Conservation (phyloP, 2,888 invertebrate genomes). For the Orchesellides sinensis region DNA sequence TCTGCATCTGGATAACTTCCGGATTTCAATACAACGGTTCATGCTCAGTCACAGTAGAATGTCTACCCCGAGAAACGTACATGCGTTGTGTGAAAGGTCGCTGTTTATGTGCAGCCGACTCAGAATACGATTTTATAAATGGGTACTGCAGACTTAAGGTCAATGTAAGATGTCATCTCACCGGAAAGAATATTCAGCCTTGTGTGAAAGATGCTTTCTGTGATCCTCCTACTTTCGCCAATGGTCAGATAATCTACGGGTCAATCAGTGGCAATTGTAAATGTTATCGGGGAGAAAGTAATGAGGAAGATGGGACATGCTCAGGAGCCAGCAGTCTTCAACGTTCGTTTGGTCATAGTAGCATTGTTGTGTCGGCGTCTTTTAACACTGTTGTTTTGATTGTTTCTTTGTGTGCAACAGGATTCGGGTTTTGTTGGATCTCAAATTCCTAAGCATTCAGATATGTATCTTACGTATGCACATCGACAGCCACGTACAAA, state of each 20-base stretch:
- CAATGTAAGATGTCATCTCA: conserved; percentile 37
- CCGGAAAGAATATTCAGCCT: conserved; percentile 31
- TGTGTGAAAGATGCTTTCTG: conserved; percentile 43
- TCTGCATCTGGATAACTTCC: background rate
- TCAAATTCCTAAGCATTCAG: no score
- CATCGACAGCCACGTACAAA: no score
- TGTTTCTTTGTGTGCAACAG: background rate
- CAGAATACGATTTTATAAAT: conserved; percentile 38
- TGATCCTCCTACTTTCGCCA: conserved; percentile 41
- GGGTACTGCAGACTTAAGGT: conserved; percentile 44
- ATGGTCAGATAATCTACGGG: conserved; percentile 34
- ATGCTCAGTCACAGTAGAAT: conserved; percentile 29
- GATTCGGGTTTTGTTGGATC: no score
- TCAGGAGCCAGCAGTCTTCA: conserved; percentile 25
- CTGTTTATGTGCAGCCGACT: conserved; percentile 50
- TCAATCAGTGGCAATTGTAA: conserved; percentile 48
- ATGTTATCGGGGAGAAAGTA: conserved; percentile 53
- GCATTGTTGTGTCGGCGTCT: background rate
- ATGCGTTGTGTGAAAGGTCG: conserved; percentile 43
- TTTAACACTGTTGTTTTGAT: conserved; percentile 6
- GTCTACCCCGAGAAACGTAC: conserved; percentile 45
- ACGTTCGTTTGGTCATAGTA: conserved; percentile 50
- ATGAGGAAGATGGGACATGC: conserved; percentile 47
- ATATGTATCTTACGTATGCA: no score
- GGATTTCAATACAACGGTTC: conserved; percentile 37